Percentiles rank a stretch among this genome's conserved stretches.
Evolutionary conservation across 53 echinoderm and acorn worm genomes (phyloP).

Genomic region (Holothuria leucospilota): DNA sequence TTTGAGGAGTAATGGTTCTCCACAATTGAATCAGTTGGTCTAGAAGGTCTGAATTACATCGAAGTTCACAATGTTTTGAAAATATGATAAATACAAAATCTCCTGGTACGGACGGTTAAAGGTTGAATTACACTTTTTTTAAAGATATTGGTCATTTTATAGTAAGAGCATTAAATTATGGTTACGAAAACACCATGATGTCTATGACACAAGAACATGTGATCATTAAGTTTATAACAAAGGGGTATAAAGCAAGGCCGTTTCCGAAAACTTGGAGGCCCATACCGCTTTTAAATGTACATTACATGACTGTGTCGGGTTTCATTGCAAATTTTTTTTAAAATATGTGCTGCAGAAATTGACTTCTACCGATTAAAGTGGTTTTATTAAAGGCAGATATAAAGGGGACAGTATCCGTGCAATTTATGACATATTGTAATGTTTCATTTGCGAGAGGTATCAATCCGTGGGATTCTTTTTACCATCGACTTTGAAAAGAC

Average conservation of each 20-base stretch:
- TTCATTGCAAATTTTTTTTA: too few relatives aligned
- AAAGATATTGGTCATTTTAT: not conserved
- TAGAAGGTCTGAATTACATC: too few relatives aligned
- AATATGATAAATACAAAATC: too few relatives aligned
- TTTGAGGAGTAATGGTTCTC: too few relatives aligned
- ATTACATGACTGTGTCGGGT: too few relatives aligned
- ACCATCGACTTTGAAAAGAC: constrained; percentile 5
- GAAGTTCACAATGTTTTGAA: too few relatives aligned
- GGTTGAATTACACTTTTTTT: not conserved
- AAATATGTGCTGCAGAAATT: too few relatives aligned
- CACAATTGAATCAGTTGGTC: too few relatives aligned
- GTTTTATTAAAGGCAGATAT: not conserved
- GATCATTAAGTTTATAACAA: not conserved
- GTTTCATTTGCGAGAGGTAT: not conserved
- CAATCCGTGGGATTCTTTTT: not conserved
- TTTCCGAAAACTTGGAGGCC: not conserved
- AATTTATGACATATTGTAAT: constrained; percentile 16
- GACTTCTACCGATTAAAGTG: not conserved
- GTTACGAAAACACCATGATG: not conserved
- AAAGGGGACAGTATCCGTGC: not conserved
- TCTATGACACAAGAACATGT: constrained; percentile 7
- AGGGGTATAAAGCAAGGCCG: not conserved
- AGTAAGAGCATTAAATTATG: not conserved
- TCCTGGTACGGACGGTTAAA: too few relatives aligned
- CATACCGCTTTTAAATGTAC: too few relatives aligned